These are phyloP conservation scores for Halictus quadricinctus DNA, from an alignment of 2,888 invertebrate species.

Conservation along the genomic window DNA sequence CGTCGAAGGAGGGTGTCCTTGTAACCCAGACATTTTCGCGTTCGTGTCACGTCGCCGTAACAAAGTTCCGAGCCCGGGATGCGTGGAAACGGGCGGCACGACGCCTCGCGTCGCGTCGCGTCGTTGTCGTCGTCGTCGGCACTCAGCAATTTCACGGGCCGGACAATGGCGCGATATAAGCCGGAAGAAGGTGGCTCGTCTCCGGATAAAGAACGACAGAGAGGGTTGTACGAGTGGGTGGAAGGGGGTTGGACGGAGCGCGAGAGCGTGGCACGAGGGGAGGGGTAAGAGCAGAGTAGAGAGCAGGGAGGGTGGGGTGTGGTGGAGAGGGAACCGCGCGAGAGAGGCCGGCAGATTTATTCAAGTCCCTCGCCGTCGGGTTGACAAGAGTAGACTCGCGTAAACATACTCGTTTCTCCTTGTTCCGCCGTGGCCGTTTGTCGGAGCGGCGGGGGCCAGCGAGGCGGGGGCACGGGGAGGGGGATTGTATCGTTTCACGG, in stretches of 20 bases:
- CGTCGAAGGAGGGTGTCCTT: slow-evolving; percentile 28
- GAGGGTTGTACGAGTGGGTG: slow-evolving; percentile 10
- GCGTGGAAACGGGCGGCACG: slow-evolving; percentile 54
- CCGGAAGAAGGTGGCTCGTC: slow-evolving; percentile 62
- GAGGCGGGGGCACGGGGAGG: slow-evolving; percentile 36
- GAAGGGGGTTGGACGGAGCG: background rate
- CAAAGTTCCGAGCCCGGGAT: slow-evolving; percentile 50
- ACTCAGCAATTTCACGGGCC: slow-evolving; percentile 54
- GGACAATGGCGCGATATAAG: slow-evolving; percentile 64
- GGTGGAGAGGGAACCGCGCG: slow-evolving; percentile 13
- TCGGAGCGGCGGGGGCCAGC: slow-evolving; percentile 45
- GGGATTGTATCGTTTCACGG: slow-evolving; percentile 71
- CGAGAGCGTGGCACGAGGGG: slow-evolving; percentile 5
- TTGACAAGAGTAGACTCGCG: slow-evolving; percentile 82
- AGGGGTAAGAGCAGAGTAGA: background rate
- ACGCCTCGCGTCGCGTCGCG: slow-evolving; percentile 6
- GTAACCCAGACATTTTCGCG: slow-evolving; percentile 37
- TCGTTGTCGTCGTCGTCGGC: slow-evolving; percentile 35
- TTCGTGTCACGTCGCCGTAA: slow-evolving; percentile 51
- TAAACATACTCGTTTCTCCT: slow-evolving; percentile 82
- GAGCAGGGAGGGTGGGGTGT: background rate
- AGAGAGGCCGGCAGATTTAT: slow-evolving; percentile 79
- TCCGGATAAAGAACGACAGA: slow-evolving; percentile 45
- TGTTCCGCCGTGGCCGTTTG: slow-evolving; percentile 79
- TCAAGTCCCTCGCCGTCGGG: slow-evolving; percentile 80